Evolutionary conservation across 37 sponge, comb jelly and placozoan genomes (phyloP), one percentile per base, ranked within the genome.

Genomic region (Eunapius fragilis): DNA sequence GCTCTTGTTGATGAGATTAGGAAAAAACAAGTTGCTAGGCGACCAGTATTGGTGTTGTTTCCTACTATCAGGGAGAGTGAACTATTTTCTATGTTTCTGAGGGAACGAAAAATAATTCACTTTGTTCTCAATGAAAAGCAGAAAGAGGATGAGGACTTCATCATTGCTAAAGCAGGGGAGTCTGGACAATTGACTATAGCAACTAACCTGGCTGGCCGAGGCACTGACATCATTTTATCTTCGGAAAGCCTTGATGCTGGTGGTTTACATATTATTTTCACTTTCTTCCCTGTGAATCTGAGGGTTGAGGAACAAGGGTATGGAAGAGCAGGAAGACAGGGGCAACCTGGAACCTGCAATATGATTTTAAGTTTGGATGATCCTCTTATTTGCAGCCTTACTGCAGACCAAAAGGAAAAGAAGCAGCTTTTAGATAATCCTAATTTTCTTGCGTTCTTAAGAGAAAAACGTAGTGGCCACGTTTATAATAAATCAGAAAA

Each of bases 191-290:
- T 81, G 24, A 70, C 36, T 25, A 34, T 81, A 25, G 82, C 82
- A 31, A 81, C 82, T 26, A 81, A 81, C 36, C 13, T 70, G 34
- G 82, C 71, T 34, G 82, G 82, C 6, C 70, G 82, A 25, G 82
- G 82, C 32, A 81, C 82, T 34, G 82, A 81, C 26, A 31, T 81
- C 14, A 81, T 37, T 25, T 33, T 81, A n/a, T 31, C 25, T 70
- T n/a, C 31, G 25, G 71, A 69, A 79, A 28, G 31, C 35, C 6
- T 50, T 27, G 67, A 28, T 28, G 25, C 26, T 79, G 67, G 67
- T 50, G 80, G 80, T 23, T 50, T 79, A 67, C 80, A 79, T 79
- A 30, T 79, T 11, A 19, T 27, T 50, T 50, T 79, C 25, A 27
- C 67, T 28, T 79, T 33, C 22, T 67, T 79, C 2, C 80, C 80